Conservation (phyloP, 2,888 invertebrate species). For the Timema podura region DNA sequence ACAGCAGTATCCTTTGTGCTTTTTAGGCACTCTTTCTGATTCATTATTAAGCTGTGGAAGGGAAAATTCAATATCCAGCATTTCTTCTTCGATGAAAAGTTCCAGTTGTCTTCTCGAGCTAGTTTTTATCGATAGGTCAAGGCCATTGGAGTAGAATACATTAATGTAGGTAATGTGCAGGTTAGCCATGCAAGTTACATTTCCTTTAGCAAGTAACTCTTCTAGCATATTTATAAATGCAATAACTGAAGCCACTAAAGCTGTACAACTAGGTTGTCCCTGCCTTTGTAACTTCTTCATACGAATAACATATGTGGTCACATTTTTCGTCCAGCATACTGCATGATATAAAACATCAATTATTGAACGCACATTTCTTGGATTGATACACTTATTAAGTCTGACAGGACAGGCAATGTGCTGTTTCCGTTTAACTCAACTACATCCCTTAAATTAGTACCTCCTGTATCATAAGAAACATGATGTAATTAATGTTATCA, state of each 20-base stretch:
- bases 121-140: neutral
- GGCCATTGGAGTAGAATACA: neutral
- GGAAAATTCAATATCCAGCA: neutral
- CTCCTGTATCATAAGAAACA: no score
- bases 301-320: neutral
- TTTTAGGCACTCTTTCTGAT: neutral
- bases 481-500: no score
- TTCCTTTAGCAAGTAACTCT: neutral
- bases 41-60: neutral
- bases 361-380: neutral
- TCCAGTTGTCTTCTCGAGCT: neutral
- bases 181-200: neutral
- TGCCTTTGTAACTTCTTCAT: neutral
- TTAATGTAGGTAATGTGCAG: neutral
- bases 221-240: neutral
- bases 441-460: no score
- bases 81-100: neutral
- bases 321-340: neutral
- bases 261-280: neutral
- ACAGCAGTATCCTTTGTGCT: neutral
- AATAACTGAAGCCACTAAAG: neutral
- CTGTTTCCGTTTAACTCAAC: no score
- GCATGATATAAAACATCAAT: constrained; percentile 5
- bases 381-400: no score
- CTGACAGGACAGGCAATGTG: no score